Evolutionary conservation across 2,113 vertebrate genomes (phyloP).

Genomic region (Turnix velox): DNA sequence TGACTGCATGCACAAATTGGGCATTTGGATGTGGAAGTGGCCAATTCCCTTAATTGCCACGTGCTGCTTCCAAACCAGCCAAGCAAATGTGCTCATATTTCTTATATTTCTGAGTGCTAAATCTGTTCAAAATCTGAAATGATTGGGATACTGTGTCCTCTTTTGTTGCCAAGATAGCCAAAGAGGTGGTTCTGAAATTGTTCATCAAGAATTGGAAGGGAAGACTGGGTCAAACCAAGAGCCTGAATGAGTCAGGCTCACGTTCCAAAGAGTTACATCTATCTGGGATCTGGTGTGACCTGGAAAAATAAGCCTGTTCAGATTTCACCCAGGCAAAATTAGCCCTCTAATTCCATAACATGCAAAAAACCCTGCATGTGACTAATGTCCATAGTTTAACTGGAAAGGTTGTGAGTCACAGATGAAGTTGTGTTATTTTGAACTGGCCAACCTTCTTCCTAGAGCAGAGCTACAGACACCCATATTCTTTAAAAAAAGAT

Average conservation of each 20-base stretch:
- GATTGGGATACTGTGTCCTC: background rate
- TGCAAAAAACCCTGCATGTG: background rate
- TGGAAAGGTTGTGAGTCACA: background rate
- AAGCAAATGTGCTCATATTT: background rate
- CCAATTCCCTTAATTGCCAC: background rate
- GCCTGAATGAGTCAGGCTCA: background rate
- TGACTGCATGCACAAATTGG: background rate
- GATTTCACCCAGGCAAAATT: background rate
- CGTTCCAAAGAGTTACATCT: background rate
- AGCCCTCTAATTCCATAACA: background rate
- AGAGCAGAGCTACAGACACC: background rate
- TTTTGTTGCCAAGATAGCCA: background rate
- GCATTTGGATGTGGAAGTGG: background rate
- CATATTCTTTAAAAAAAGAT: background rate
- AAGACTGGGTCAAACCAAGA: background rate
- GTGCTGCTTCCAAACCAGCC: background rate
- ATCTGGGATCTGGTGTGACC: background rate
- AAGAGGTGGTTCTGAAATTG: background rate
- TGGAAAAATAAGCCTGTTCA: background rate
- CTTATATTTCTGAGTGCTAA: background rate
- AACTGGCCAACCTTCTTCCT: background rate
- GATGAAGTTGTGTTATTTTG: background rate
- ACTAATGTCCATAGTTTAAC: background rate
- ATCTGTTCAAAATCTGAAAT: background rate
- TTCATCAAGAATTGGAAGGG: background rate